Evolutionary conservation across 2,797 vertebrate genomes (phyloP).

Genomic region (Molossus molossus): DNA sequence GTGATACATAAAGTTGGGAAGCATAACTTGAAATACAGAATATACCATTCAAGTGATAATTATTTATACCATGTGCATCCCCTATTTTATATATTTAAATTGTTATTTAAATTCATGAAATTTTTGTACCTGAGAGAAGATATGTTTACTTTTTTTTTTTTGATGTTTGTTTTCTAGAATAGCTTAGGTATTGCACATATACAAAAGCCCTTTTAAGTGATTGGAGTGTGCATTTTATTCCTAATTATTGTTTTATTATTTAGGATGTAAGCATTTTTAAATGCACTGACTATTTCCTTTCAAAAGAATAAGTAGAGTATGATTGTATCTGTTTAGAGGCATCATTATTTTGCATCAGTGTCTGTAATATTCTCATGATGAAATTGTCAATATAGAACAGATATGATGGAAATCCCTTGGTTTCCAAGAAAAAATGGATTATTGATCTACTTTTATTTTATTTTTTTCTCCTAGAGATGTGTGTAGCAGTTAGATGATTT

Average conservation of each 20-base stretch:
- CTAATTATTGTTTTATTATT: not conserved
- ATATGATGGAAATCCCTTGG: not conserved
- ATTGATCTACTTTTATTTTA: slow-evolving; percentile 39
- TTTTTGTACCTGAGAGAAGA: slow-evolving; percentile 38
- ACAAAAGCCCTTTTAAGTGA: not conserved
- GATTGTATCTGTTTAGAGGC: not conserved
- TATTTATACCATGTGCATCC: not conserved
- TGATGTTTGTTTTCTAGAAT: slow-evolving; percentile 24
- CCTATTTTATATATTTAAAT: not conserved
- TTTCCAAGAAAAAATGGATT: not conserved
- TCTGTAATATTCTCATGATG: not conserved
- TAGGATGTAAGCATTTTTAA: slow-evolving; percentile 8
- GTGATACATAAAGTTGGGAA: not conserved
- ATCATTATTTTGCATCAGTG: not conserved
- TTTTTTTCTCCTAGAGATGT: slow-evolving; percentile 23
- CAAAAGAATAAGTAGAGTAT: not conserved
- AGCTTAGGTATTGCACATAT: not conserved
- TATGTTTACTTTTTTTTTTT: not conserved
- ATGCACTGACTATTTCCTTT: not conserved
- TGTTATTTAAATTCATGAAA: slow-evolving; percentile 54
- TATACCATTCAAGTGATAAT: not conserved
- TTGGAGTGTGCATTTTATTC: not conserved
- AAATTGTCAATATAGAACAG: not conserved
- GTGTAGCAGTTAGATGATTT: slow-evolving; percentile 38
- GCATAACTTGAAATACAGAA: not conserved